Evolutionary conservation across 2,888 invertebrate genomes (phyloP), one percentile per base, ranked within the genome.

Genomic region (Silvanus unidentatus): DNA sequence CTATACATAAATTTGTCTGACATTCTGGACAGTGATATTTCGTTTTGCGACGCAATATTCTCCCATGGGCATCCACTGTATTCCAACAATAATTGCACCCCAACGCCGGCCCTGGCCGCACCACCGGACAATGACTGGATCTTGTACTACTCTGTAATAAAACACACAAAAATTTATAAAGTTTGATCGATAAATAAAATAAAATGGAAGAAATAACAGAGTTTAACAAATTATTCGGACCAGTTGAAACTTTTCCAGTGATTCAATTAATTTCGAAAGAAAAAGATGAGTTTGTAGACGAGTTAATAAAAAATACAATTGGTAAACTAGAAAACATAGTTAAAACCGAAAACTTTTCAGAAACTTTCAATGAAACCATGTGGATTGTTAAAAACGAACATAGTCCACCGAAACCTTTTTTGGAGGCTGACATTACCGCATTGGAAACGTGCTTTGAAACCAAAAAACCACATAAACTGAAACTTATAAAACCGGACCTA

Each of bases 41-140:
- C 1, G 91, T 91, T 73, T 91, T 91, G 47, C 90, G 78, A 37
- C 91, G 78, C 40, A 90, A 74, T 60, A 89, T 89, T 53, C 90
- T 75, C 29, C 88, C 88, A 71, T 86, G 84, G 37, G 80, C 81
- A 68, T 91, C 90, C 37, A 89, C 86, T 0, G 90, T 89, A 68
- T 91, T 91, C 91, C 91, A 91, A 72, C 91, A 91, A 68, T 84
- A 90, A 73, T 90, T 90, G 72, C 91, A 91, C 55, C 89, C 88
- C 50, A 91, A 73, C 2, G 90, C 89, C 3, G 91, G 89, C 0
- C 91, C 91, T 6, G 85, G 82, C 42, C 91, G 75, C 40, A 88
- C 82, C 8, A 86, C 86, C 6, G 90, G 91, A 64, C 90, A 90
- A 71, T 91, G 90, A 62, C 86, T 86, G 39, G 86, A 84, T 45